These are phyloP conservation scores for Bicyclus anynana DNA, from an alignment of 1,140 invertebrate genomes.

Conservation along the genomic window DNA sequence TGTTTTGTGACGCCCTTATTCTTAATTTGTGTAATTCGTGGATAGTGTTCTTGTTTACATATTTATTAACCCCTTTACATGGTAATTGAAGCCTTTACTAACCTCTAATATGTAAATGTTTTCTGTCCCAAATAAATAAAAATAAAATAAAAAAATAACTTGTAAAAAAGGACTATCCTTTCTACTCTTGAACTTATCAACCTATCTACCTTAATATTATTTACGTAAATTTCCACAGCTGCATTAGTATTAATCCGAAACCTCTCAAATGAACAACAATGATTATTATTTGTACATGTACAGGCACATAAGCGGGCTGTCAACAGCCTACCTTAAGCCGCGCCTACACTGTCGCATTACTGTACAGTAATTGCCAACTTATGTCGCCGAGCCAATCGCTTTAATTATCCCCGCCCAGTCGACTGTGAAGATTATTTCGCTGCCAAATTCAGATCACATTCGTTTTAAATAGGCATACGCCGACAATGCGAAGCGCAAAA, in stretches of 20 bases:
- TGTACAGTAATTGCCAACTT: slow-evolving; percentile 66
- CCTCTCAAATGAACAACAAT: slow-evolving; percentile 17
- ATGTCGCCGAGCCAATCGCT: slow-evolving; percentile 59
- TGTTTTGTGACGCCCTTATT: too few relatives aligned
- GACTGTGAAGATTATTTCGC: slow-evolving; percentile 65
- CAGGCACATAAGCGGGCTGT: slow-evolving; percentile 10
- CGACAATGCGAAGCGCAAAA: slow-evolving; percentile 52
- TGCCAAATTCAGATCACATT: slow-evolving; percentile 59
- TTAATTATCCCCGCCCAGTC: slow-evolving; percentile 58
- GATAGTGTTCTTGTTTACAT: too few relatives aligned
- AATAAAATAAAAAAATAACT: too few relatives aligned
- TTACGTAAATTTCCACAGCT: too few relatives aligned
- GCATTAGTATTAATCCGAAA: slow-evolving; percentile 2
- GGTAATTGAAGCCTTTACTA: too few relatives aligned
- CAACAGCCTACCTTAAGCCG: slow-evolving; percentile 43
- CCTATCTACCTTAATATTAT: too few relatives aligned
- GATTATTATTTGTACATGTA: slow-evolving; percentile 15
- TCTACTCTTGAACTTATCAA: too few relatives aligned
- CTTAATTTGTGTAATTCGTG: too few relatives aligned
- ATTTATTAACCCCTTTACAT: too few relatives aligned
- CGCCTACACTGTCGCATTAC: slow-evolving; percentile 33
- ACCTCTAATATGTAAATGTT: too few relatives aligned
- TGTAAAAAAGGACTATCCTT: too few relatives aligned
- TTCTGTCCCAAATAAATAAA: too few relatives aligned
- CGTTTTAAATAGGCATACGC: slow-evolving; percentile 46